Base-by-base conservation (phyloP, 2,888 invertebrate species). In the Plusia festucae region DNA sequence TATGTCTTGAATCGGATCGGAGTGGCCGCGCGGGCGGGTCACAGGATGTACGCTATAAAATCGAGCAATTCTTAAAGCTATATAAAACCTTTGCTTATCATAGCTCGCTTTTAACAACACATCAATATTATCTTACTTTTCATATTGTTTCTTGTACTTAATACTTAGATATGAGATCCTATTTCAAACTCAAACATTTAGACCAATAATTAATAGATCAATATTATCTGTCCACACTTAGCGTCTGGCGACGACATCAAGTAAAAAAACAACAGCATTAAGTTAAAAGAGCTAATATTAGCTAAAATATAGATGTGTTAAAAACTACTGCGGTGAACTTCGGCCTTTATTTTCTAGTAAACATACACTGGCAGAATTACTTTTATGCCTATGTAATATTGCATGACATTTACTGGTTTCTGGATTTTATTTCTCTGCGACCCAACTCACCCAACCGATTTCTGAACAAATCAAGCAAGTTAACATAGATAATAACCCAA, bases 11-110 rank as follows among this genome's bases (percentile, higher is more conserved):
- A 40, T 40, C n/a, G 40, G n/a, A 40, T 40, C 40, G 40, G 40
- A 40, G n/a, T 15, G n/a, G n/a, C 0, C 40, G 34, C 13, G 3
- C 0, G 40, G n/a, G n/a, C 6, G n/a, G 4, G 40, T n/a, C 40
- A 34, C 34, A 40, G 40, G 40, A 40, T 40, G 40, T n/a, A n/a
- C n/a, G 40, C 34, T 40, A 40, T 40, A 40, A 40, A 40, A n/a
- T n/a, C 40, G 6, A 15, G 40, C n/a, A 40, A n/a, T n/a, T 40
- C 2, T 40, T 2, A 40, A 13, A 40, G 40, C 7, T 7, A n/a
- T 4, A 5, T n/a, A 40, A 15, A 15, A 34, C 34, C 13, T 34
- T 15, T 32, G n/a, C 32, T 34, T 34, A 34, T 34, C 1, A 9
- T 15, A 34, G 15, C 34, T 34, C 2, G 15, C 15, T 34, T 34